These are phyloP conservation scores for Seira ritae DNA, from an alignment of 2,888 invertebrate genomes.

Conservation along the genomic window DNA sequence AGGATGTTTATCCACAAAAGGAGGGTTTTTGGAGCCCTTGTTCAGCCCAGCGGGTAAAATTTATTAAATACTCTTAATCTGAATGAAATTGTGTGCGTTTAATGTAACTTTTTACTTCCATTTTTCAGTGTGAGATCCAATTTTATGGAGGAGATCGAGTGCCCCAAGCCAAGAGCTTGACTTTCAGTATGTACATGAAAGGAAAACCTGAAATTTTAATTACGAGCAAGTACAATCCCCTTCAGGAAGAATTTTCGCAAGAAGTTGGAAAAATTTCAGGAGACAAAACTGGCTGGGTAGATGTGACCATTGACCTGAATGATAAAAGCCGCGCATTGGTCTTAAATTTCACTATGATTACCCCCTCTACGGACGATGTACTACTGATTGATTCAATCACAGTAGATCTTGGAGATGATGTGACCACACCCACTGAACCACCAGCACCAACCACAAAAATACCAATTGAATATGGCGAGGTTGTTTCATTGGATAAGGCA, in stretches of 20 bases:
- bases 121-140: constrained; percentile 15
- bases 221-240: constrained; percentile 24
- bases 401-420: constrained; percentile 30
- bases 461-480: background rate
- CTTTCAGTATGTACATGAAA: constrained; percentile 4
- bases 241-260: constrained; percentile 2
- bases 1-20: background rate
- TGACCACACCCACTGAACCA: constrained; percentile 13
- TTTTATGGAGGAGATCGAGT: constrained; percentile 10
- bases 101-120: no score
- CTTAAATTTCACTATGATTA: constrained; percentile 20
- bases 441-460: constrained; percentile 5
- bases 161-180: constrained; percentile 22
- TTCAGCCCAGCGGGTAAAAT: no score
- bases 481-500: constrained; percentile 11
- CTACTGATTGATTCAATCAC: background rate
- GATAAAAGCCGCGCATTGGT: background rate
- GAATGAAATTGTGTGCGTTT: no score
- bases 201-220: constrained; percentile 3
- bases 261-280: background rate
- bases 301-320: constrained; percentile 17
- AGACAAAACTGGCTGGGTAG: constrained; percentile 11
- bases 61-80: no score
- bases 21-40: constrained; percentile 39
- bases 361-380: background rate